Evolutionary conservation across 1,140 invertebrate species (phyloP).

Genomic region (Tetramorium parvispinum): DNA sequence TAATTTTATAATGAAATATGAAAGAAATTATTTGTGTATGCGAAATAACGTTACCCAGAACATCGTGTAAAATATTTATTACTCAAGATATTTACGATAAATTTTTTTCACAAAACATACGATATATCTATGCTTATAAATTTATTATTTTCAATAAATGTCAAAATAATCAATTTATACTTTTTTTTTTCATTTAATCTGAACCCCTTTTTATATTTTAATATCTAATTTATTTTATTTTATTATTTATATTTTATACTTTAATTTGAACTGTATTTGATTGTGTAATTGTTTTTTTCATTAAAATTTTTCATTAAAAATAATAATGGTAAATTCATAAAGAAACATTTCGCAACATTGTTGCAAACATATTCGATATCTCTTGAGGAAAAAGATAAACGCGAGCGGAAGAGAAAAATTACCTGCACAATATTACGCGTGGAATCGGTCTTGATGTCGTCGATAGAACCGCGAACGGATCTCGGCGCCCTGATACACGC

Average conservation of each 20-base stretch:
- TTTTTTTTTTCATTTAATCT: no score
- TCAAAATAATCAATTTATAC: no score
- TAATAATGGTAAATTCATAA: background rate
- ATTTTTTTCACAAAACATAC: background rate
- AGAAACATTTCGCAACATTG: background rate
- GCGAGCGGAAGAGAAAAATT: conserved; percentile 13
- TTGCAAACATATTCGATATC: background rate
- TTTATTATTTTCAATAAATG: background rate
- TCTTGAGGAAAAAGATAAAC: background rate
- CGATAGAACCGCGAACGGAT: conserved; percentile 81
- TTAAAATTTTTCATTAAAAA: no score
- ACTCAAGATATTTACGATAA: background rate
- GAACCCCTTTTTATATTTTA: no score
- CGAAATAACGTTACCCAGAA: background rate
- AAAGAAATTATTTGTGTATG: background rate
- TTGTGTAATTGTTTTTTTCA: background rate
- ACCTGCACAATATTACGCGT: conserved; percentile 83
- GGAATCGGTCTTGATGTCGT: conserved; percentile 82
- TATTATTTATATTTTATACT: background rate
- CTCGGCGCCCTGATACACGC: conserved; percentile 83
- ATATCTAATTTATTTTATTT: background rate
- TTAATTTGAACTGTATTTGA: background rate
- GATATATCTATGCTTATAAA: background rate
- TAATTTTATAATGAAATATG: background rate
- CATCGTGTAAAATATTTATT: background rate